Base-by-base conservation (phyloP, 2,113 vertebrate species). In the Oryzias javanicus region DNA sequence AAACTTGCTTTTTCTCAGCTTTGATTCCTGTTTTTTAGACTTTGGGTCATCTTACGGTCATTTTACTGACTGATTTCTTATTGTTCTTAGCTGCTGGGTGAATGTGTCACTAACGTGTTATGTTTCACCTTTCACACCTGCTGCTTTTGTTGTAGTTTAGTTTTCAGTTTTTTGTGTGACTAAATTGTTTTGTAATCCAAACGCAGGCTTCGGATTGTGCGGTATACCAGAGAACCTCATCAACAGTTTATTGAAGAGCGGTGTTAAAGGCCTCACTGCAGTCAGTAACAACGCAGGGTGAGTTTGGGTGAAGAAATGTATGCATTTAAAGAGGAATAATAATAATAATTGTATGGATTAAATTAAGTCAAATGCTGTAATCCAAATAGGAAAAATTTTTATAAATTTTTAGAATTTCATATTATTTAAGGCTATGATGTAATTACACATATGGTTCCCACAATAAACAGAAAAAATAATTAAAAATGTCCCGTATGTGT, bases 261-360 rank as follows among this genome's bases (percentile, higher is more conserved):
- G 95, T 15, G 94, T 98, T 10, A 97, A 93, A 44, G 90, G 79
- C 48, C 64, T 99, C 62, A 98, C 95, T 4, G 97, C 96, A 45
- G 94, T 98, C 78, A 99, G 97, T 89, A 99, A 99, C 78, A 99
- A 99, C 86, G 97, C 97, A 42, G 97, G 97, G 97, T 98, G 86
- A 82, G 94, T 90, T 47, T 64, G 74, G 63, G 22, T 22, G 35
- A 5, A 48, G 17, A 3, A 16, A 3, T 14, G 4, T 22, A n/a
- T 16, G 6, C 27, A 6, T 29, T 29, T 29, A 29, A 29, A 12
- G 10, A 35, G 2, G 2, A 35, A 35, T 35, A 10, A 12, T 10
- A 2, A 1, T 1, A 12, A 12, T 35, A 35, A 29, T 29, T 29
- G 35, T 35, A 10, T 35, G 10, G 35, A 35, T 12, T 35, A 1